Evolutionary conservation across 2,797 vertebrate genomes (phyloP), one percentile per base, ranked within the genome.

Genomic region (Myoxocephalus aenaeus): DNA sequence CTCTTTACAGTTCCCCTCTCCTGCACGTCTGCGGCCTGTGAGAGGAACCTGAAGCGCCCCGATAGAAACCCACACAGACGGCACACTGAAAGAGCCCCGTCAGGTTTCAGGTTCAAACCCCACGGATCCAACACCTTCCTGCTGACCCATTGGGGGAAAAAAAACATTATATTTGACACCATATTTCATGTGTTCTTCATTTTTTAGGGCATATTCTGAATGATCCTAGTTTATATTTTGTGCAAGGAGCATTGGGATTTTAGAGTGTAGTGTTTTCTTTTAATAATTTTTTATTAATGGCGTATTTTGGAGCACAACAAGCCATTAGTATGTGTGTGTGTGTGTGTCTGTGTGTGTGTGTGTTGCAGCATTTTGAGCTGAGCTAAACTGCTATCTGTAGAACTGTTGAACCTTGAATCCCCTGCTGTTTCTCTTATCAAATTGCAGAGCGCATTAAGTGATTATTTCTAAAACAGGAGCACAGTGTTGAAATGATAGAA

Each of bases 101-200:
- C 73, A n/a, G 48, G 57, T 46, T 25, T 63, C 74, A 58, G 70
- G 50, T 66, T 69, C 65, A 44, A 40, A 58, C 34, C 11, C 12
- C 50, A 15, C 48, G 9, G 48, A 48, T 8, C 46, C 46, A 44
- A 44, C 29, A 36, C 58, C 50, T 56, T 56, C 12, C 25, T 15
- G 13, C 4, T 34, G 56, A 62, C 25, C 7, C 29, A 34, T 6
- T 44, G 15, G 61, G 32, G 5, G 29, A 32, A 25, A 38, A 29
- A 17, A 22, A 34, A 7, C n/a, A n/a, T n/a, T n/a, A 5, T 34
- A 7, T 51, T 58, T 78, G 10, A 12, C 69, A 27, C 25, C 53
- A 25, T 20, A 42, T 70, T 58, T 65, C 18, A 50, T 7, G 20
- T 1, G 0, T 14, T 67, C 9, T 10, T 34, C 3, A 18, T 42